phyloP scores from a whole-genome alignment of 30 jellyfish, hydroid and myxozoan species.

The Turritopsis rubra region DNA sequence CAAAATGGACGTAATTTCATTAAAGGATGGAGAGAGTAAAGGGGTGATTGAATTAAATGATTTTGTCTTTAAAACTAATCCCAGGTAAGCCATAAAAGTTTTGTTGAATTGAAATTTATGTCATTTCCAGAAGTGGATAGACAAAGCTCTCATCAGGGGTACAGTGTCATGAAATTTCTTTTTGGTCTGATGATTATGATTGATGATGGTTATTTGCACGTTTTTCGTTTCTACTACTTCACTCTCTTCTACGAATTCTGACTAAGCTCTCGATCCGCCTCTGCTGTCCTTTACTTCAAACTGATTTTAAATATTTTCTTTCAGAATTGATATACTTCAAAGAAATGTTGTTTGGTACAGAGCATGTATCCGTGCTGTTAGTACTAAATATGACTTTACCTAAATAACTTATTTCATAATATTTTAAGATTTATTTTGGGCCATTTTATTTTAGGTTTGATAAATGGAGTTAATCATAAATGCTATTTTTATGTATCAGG shows the following conservation, averaged over 20 bases:
- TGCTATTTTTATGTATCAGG: conserved; percentile 33
- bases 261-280: no score
- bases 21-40: conserved; percentile 55
- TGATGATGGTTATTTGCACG: no score
- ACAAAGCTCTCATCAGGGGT: no score
- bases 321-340: conserved; percentile 88
- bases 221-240: no score
- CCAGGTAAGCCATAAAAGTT: conserved; percentile 50
- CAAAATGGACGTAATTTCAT: conserved; percentile 60
- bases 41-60: conserved; percentile 74
- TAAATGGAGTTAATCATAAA: neutral
- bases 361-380: conserved; percentile 71
- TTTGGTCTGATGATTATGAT: no score
- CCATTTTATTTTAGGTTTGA: neutral
- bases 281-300: no score
- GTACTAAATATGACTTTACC: neutral
- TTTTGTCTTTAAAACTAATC: conserved; percentile 84
- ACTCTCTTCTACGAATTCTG: no score
- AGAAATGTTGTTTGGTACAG: conserved; percentile 95
- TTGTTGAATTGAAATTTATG: no score
- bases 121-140: no score
- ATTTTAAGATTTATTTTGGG: neutral
- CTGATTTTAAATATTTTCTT: no score
- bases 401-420: no score
- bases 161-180: no score